phyloP scores from a whole-genome alignment of 2,113 vertebrate genomes.

The Sinocyclocheilus anophthalmus region DNA sequence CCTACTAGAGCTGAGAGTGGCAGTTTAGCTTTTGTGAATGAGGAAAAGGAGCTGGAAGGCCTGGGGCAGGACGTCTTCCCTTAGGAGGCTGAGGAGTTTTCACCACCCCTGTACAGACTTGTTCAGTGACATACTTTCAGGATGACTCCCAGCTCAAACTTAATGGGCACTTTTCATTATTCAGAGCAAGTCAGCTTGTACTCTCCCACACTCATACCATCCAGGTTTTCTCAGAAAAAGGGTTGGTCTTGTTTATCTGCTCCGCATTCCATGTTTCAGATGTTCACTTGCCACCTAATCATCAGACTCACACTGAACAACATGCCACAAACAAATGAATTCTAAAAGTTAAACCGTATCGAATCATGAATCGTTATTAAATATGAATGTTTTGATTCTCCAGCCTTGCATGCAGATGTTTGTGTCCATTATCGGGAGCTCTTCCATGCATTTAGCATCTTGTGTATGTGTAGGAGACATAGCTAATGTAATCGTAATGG shows the following conservation, averaged over 20 bases:
- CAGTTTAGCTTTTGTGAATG: conserved; percentile 3
- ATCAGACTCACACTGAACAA: background rate
- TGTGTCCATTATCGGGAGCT: background rate
- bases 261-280: background rate
- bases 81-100: conserved; percentile 2
- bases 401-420: background rate
- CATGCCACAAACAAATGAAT: background rate
- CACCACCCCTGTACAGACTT: conserved; percentile 57
- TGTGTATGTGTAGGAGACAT: background rate
- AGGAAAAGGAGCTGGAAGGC: conserved; percentile 3
- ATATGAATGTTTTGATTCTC: background rate
- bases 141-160: conserved; percentile 53
- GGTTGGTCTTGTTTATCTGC: conserved; percentile 24
- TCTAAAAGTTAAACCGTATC: background rate
- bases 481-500: background rate
- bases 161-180: conserved; percentile 21
- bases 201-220: conserved; percentile 36
- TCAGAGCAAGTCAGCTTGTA: conserved; percentile 2
- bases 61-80: background rate
- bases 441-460: conserved; percentile 1
- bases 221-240: conserved; percentile 15
- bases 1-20: background rate
- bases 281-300: background rate
- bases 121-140: conserved; percentile 56
- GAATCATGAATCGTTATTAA: background rate